Conservation (phyloP, 2,797 vertebrate species). For the Phyllotis vaccarum region DNA sequence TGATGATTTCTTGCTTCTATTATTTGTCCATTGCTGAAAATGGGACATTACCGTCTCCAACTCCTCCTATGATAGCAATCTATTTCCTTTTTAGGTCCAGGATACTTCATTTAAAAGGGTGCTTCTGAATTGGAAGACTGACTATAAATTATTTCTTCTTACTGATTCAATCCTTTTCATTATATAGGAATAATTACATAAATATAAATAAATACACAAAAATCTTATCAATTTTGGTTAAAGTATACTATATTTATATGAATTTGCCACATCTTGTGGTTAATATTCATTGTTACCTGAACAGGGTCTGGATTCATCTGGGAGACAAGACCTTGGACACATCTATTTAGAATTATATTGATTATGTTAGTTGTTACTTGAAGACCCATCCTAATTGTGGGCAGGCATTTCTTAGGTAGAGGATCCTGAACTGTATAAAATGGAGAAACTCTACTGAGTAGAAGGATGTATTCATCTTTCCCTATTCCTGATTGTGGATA, state of each 20-base stretch:
- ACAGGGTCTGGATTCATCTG: background rate
- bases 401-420: background rate
- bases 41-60: background rate
- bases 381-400: background rate
- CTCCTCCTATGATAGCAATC: background rate
- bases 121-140: background rate
- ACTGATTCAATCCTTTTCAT: background rate
- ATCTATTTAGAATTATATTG: background rate
- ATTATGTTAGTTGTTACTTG: background rate
- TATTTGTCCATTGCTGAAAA: background rate
- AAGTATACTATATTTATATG: background rate
- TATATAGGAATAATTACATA: background rate
- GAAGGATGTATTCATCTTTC: background rate
- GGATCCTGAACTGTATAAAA: background rate
- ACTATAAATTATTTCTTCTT: background rate
- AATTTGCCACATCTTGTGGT: background rate
- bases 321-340: too few relatives aligned
- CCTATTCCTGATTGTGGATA: background rate
- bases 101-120: background rate
- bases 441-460: background rate
- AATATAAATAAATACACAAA: background rate
- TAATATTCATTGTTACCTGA: background rate
- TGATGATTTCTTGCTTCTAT: background rate
- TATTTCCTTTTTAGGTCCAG: too few relatives aligned
- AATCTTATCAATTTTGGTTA: background rate